Conservation (phyloP, 2,888 invertebrate genomes). For the Caenorhabditis sulstoni region DNA sequence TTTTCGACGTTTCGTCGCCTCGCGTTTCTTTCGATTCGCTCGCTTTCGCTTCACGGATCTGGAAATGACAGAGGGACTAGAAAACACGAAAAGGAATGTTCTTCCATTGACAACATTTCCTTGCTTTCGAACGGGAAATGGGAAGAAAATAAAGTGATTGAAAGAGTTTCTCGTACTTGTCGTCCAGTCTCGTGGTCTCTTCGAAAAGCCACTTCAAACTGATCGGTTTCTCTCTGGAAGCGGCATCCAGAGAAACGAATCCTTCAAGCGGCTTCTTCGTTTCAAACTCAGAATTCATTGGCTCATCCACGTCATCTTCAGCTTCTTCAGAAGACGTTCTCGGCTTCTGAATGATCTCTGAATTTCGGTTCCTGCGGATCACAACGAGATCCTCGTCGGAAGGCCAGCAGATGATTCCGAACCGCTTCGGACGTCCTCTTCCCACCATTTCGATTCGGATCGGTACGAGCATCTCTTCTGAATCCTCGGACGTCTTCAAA, state of each 20-base stretch:
- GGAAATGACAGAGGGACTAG: background rate
- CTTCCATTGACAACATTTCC: no score
- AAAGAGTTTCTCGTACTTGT: conserved; percentile 20
- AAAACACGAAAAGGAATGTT: no score
- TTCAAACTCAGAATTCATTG: conserved; percentile 23
- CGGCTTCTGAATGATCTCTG: conserved; percentile 47
- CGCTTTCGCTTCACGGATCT: conserved; percentile 43
- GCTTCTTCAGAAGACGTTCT: conserved; percentile 3
- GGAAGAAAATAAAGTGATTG: no score
- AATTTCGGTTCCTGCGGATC: conserved; percentile 39
- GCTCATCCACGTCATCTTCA: conserved; percentile 17
- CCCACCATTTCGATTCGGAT: conserved; percentile 57
- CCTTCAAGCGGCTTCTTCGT: conserved; percentile 34
- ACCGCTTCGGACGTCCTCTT: conserved; percentile 64
- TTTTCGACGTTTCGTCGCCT: conserved; percentile 60
- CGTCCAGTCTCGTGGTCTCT: conserved; percentile 29
- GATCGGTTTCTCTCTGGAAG: conserved; percentile 65
- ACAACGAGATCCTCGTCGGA: conserved; percentile 26
- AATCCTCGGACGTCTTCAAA: conserved; percentile 5
- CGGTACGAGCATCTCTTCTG: conserved; percentile 55
- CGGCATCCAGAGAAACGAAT: conserved; percentile 61
- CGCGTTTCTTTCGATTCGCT: conserved; percentile 60
- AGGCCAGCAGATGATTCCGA: conserved; percentile 62
- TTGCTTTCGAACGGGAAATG: no score
- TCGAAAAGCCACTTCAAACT: conserved; percentile 57